phyloP scores from a whole-genome alignment of 2,113 vertebrate species.

The Alaudala cheleensis region DNA sequence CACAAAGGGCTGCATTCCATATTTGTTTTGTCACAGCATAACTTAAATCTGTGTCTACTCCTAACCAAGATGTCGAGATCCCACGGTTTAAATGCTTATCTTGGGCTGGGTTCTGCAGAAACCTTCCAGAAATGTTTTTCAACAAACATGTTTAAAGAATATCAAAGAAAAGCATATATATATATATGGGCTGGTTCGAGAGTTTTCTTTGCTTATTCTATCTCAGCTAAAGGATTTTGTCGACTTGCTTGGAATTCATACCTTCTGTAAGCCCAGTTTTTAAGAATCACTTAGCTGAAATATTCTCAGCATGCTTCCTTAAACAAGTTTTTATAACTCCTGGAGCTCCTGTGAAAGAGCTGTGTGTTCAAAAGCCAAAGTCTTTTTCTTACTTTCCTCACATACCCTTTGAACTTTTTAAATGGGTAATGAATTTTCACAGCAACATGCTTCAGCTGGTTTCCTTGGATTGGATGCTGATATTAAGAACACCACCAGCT shows the following conservation, averaged over 20 bases:
- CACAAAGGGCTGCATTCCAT: neutral
- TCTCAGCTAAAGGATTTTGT: neutral
- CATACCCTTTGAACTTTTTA: conserved; percentile 43
- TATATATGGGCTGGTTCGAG: neutral
- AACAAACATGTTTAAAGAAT: neutral
- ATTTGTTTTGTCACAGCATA: neutral
- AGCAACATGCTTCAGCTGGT: conserved; percentile 35
- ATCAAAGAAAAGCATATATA: neutral
- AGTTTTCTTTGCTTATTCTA: neutral
- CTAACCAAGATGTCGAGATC: neutral
- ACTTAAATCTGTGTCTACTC: neutral
- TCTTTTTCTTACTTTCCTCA: conserved; percentile 8
- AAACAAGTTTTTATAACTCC: neutral
- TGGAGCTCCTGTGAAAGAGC: neutral
- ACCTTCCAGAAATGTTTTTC: neutral
- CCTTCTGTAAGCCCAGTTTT: neutral
- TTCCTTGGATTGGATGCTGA: conserved; percentile 38
- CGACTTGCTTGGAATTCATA: neutral
- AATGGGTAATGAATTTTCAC: conserved; percentile 37
- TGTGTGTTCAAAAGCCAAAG: neutral
- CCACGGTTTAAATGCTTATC: neutral
- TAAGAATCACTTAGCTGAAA: neutral
- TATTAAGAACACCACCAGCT: conserved; percentile 56
- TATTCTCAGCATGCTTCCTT: neutral
- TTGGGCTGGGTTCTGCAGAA: neutral